Percentiles rank a stretch among this genome's conserved stretches.
phyloP scores from a whole-genome alignment of 1,140 invertebrate genomes.

The Cecropterus lyciades region DNA sequence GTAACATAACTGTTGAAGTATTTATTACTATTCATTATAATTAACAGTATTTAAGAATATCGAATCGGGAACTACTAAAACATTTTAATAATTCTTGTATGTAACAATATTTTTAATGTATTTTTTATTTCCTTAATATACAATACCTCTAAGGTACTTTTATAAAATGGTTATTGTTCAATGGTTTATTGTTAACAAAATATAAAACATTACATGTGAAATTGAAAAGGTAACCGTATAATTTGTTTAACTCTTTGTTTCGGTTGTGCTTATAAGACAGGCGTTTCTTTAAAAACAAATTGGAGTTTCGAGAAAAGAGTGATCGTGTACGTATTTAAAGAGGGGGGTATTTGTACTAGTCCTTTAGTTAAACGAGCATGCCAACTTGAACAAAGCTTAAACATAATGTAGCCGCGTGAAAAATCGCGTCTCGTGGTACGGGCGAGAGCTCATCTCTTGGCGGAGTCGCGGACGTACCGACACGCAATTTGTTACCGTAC shows the following conservation, averaged over 20 bases:
- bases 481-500: conserved; percentile 73
- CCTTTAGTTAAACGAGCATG: conserved; percentile 16
- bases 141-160: too few species aligned
- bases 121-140: too few species aligned
- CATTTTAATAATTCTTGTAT: too few species aligned
- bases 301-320: conserved; percentile 13
- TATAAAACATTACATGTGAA: too few species aligned
- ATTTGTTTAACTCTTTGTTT: neutral
- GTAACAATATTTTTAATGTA: too few species aligned
- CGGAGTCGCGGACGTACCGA: conserved; percentile 57
- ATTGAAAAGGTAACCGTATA: too few species aligned
- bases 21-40: too few species aligned
- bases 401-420: conserved; percentile 29
- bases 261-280: neutral
- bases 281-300: conserved; percentile 16
- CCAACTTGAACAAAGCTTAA: conserved; percentile 23
- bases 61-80: too few species aligned
- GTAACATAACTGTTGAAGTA: too few species aligned
- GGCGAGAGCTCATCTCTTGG: conserved; percentile 60
- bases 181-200: too few species aligned
- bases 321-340: conserved; percentile 27
- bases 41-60: too few species aligned
- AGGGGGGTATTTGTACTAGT: conserved; percentile 31
- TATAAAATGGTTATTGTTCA: too few species aligned
- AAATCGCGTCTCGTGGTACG: conserved; percentile 52